A percentile compares a stretch with the other conserved stretches of the same genome.
Evolutionary conservation across 2,888 invertebrate species (phyloP).

Genomic region (Meloe dianella): DNA sequence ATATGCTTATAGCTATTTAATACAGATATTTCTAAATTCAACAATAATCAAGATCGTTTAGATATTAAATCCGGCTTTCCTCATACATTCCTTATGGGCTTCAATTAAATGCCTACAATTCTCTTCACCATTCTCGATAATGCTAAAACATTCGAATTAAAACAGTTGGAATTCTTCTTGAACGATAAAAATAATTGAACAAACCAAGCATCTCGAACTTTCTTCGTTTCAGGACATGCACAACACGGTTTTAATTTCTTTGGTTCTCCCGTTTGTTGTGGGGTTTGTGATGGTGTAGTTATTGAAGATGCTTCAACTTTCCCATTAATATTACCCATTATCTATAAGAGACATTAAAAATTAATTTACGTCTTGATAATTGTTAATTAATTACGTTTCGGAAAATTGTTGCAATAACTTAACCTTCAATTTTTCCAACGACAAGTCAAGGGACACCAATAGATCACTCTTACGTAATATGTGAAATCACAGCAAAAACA

Average conservation of each 20-base stretch:
- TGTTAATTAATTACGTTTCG: background rate
- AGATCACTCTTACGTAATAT: background rate
- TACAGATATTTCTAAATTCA: no score
- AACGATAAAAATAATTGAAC: conserved; percentile 28
- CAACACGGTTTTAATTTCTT: conserved; percentile 93
- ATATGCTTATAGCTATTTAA: no score
- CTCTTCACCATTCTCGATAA: conserved; percentile 90
- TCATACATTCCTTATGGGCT: conserved; percentile 96
- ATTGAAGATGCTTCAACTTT: conserved; percentile 62
- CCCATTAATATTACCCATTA: conserved; percentile 63
- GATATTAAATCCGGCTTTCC: conserved; percentile 93
- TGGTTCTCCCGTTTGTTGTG: conserved; percentile 59
- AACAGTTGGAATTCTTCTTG: no score
- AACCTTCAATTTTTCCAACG: conserved; percentile 5
- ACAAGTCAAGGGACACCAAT: background rate
- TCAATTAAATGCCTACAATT: conserved; percentile 89
- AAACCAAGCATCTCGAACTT: conserved; percentile 87
- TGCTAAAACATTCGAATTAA: no score
- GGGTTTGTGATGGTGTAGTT: conserved; percentile 10
- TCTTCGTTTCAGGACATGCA: conserved; percentile 96
- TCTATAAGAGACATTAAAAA: conserved; percentile 3
- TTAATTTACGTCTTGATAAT: background rate
- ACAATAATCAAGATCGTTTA: conserved; percentile 64
- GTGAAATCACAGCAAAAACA: background rate
- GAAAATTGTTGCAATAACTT: conserved; percentile 3